These are phyloP conservation scores for Deroptyus accipitrinus DNA, from an alignment of 2,113 vertebrate genomes.

Conservation along the genomic window DNA sequence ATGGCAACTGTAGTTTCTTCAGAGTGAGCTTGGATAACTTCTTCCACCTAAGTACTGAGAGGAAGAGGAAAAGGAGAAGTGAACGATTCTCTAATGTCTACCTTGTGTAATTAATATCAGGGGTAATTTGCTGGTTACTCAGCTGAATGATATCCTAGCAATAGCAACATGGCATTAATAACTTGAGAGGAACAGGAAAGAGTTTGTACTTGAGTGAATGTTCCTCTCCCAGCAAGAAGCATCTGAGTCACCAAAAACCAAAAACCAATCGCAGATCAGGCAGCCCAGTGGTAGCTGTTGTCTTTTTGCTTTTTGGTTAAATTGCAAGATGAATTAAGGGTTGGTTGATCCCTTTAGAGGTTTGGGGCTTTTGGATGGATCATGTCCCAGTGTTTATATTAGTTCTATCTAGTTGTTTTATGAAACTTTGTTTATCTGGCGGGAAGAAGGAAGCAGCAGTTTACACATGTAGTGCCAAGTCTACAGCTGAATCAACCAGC, in stretches of 20 bases:
- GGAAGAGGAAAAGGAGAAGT: background rate
- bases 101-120: slow-evolving; percentile 2
- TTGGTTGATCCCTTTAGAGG: background rate
- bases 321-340: background rate
- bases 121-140: slow-evolving; percentile 3
- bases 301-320: background rate
- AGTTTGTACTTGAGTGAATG: background rate
- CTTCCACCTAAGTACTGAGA: background rate
- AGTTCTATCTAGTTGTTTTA: background rate
- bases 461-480: background rate
- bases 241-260: background rate
- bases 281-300: background rate
- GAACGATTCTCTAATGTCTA: background rate
- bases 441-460: background rate
- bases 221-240: background rate
- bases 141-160: background rate
- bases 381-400: background rate
- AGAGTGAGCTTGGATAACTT: background rate
- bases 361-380: background rate
- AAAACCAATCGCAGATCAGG: background rate
- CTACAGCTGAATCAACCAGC: background rate
- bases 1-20: background rate
- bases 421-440: background rate
- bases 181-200: slow-evolving; percentile 11
- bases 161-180: background rate